Conservation (phyloP, 2,888 invertebrate genomes). For the Aradus depressus region DNA sequence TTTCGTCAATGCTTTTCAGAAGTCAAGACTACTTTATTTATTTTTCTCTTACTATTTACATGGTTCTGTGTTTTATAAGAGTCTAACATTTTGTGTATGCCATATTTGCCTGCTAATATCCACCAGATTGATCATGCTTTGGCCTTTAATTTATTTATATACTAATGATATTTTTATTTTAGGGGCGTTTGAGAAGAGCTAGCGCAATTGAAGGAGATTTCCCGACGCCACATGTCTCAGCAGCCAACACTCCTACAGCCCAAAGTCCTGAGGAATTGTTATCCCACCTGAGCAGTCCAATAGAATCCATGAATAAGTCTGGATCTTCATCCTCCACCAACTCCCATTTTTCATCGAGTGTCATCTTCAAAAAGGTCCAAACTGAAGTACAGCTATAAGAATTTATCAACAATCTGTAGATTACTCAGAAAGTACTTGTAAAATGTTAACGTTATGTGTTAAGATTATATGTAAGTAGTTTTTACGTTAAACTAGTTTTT, state of each 20-base stretch:
- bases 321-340: slow-evolving; percentile 11
- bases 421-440: no score
- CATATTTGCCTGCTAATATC: no score
- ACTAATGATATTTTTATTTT: slow-evolving; percentile 1
- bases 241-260: slow-evolving; percentile 17
- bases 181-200: slow-evolving; percentile 43
- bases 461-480: no score
- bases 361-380: slow-evolving; percentile 23
- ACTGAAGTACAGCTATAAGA: slow-evolving; percentile 26
- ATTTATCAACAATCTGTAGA: no score
- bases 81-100: neutral
- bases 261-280: slow-evolving; percentile 23
- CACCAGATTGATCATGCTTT: no score
- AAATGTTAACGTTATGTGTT: no score
- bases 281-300: neutral
- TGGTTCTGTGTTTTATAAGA: neutral
- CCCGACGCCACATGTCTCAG: slow-evolving; percentile 29
- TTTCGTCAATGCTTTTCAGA: no score
- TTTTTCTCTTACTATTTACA: neutral
- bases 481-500: no score
- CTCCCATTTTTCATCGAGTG: slow-evolving; percentile 19
- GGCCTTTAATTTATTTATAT: neutral
- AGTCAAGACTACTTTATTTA: neutral
- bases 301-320: neutral
- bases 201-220: slow-evolving; percentile 48